phyloP scores from a whole-genome alignment of 1,140 invertebrate species.

The Nephila pilipes region DNA sequence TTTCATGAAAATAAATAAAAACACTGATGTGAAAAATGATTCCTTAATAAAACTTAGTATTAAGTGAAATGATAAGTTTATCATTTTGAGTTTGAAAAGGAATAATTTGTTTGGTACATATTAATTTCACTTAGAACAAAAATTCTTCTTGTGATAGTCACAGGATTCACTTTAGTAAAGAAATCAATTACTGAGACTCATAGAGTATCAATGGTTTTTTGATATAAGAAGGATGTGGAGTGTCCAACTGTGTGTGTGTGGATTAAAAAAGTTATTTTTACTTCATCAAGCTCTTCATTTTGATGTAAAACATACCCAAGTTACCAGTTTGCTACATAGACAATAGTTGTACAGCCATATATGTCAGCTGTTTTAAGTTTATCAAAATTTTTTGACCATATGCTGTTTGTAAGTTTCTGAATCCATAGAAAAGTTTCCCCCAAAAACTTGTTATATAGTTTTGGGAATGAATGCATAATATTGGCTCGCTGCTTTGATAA shows the following conservation, averaged over 20 bases:
- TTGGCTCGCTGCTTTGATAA: neutral
- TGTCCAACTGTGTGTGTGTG: neutral
- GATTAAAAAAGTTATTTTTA: conserved; percentile 9
- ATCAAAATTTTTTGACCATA: neutral
- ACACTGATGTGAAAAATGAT: neutral
- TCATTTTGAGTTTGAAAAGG: neutral
- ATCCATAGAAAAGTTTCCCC: neutral
- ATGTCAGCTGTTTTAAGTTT: neutral
- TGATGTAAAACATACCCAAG: neutral
- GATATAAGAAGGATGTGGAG: neutral
- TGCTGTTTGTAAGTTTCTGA: neutral
- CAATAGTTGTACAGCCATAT: neutral
- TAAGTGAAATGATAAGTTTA: neutral
- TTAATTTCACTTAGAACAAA: neutral
- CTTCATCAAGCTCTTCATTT: neutral
- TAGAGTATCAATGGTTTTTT: neutral
- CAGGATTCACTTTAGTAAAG: neutral
- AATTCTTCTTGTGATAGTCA: neutral
- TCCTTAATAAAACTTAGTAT: neutral
- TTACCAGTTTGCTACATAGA: neutral
- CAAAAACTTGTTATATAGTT: neutral
- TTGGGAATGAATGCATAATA: neutral
- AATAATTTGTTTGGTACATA: neutral
- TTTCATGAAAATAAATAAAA: neutral
- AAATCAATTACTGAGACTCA: neutral